A percentile compares a stretch with the other conserved stretches of the same genome.
These are phyloP conservation scores for Phasia obesa DNA, from an alignment of 2,888 invertebrate species.

Conservation along the genomic window DNA sequence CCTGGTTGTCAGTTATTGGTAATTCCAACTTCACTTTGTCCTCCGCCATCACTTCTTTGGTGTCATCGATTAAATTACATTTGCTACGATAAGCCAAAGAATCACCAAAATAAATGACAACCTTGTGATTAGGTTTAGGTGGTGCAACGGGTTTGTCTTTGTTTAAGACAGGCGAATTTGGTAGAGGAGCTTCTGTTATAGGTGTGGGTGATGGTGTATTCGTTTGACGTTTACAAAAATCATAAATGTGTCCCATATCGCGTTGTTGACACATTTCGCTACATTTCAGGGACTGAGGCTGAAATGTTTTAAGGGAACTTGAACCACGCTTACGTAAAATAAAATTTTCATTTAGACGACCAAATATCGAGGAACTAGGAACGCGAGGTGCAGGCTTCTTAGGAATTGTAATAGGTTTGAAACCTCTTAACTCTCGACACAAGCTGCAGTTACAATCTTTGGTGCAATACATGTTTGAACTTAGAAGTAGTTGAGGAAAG, in stretches of 20 bases:
- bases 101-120: slow-evolving; percentile 89
- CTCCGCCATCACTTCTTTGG: background rate
- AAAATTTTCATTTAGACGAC: slow-evolving; percentile 82
- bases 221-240: slow-evolving; percentile 65
- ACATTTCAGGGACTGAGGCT: slow-evolving; percentile 78
- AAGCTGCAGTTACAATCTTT: slow-evolving; percentile 89
- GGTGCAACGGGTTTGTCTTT: slow-evolving; percentile 76
- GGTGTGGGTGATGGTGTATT: slow-evolving; percentile 78
- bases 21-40: background rate
- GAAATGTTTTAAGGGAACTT: slow-evolving; percentile 79
- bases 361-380: slow-evolving; percentile 76
- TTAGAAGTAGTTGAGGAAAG: slow-evolving; percentile 9
- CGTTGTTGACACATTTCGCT: slow-evolving; percentile 78
- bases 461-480: slow-evolving; percentile 85
- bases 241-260: slow-evolving; percentile 61
- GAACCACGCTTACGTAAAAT: slow-evolving; percentile 82
- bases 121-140: slow-evolving; percentile 84
- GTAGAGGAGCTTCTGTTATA: slow-evolving; percentile 76
- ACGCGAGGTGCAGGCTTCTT: slow-evolving; percentile 79
- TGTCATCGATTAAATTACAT: slow-evolving; percentile 42
- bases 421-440: slow-evolving; percentile 88
- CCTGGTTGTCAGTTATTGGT: slow-evolving; percentile 26
- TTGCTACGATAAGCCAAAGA: slow-evolving; percentile 82
- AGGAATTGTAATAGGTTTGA: slow-evolving; percentile 82
- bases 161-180: slow-evolving; percentile 61